Evolutionary conservation across 92 coral and sea anemone genomes (phyloP).

Genomic region (Paramuricea clavata): DNA sequence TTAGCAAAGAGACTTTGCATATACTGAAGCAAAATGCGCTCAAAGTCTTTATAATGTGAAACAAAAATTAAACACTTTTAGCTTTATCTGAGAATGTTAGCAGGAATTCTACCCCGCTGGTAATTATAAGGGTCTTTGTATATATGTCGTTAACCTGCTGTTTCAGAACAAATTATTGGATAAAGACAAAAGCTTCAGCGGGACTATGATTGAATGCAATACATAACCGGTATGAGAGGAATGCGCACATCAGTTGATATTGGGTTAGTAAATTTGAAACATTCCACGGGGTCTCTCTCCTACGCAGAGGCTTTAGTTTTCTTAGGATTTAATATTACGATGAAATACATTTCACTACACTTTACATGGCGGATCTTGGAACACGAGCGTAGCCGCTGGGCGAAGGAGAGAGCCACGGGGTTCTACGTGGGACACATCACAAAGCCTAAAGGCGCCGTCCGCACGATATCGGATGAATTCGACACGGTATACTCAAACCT

Average conservation of each 20-base stretch:
- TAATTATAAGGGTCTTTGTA: neutral
- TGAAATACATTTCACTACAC: no score
- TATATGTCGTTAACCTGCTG: neutral
- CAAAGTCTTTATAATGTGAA: neutral
- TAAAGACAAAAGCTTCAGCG: constrained; percentile 6
- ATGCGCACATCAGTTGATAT: neutral
- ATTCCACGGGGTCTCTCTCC: neutral
- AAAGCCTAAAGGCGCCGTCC: no score
- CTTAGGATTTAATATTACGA: no score
- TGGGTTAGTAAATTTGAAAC: neutral
- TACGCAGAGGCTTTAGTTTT: no score
- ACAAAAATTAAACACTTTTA: neutral
- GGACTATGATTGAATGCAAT: neutral
- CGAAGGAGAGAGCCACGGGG: no score
- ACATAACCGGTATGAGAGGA: neutral
- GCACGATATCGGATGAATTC: no score
- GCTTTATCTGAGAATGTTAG: neutral
- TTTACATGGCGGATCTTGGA: no score
- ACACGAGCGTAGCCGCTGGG: no score
- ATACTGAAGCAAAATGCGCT: neutral
- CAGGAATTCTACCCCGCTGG: constrained; percentile 15
- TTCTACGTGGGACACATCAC: no score
- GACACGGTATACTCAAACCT: no score
- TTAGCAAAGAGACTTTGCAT: neutral
- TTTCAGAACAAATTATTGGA: neutral